Conservation (phyloP, 2,888 invertebrate genomes). For the Drosophila ustulata region DNA sequence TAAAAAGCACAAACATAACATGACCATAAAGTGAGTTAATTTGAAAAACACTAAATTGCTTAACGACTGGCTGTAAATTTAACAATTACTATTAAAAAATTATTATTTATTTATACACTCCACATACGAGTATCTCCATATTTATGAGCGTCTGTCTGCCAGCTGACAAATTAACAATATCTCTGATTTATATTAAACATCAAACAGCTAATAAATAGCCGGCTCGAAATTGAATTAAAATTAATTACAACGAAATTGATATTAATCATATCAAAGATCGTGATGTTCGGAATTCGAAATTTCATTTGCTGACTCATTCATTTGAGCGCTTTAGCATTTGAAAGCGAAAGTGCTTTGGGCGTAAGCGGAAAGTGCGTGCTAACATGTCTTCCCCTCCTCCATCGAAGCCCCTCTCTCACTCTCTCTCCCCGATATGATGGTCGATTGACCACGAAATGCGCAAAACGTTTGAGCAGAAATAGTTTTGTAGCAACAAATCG, state of each 20-base stretch:
- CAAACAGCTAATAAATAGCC: background rate
- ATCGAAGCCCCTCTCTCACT: background rate
- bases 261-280: constrained; percentile 10
- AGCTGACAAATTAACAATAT: background rate
- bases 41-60: background rate
- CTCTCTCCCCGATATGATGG: constrained; percentile 8
- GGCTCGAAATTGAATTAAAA: constrained; percentile 5
- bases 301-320: constrained; percentile 39
- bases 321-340: constrained; percentile 40
- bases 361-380: constrained; percentile 49
- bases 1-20: too few relatives aligned
- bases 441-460: constrained; percentile 37
- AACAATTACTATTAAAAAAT: background rate
- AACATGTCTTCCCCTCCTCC: constrained; percentile 22
- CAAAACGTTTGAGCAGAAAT: constrained; percentile 27
- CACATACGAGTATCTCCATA: background rate
- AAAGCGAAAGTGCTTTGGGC: constrained; percentile 71
- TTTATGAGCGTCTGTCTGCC: background rate
- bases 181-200: background rate
- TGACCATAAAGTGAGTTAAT: background rate
- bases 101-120: background rate
- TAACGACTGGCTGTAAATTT: background rate
- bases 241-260: constrained; percentile 19
- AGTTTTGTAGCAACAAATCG: constrained; percentile 11
- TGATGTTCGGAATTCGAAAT: constrained; percentile 11